These are phyloP conservation scores for Sphaerodactylus townsendi DNA, from an alignment of 2,113 vertebrate species.

Conservation along the genomic window DNA sequence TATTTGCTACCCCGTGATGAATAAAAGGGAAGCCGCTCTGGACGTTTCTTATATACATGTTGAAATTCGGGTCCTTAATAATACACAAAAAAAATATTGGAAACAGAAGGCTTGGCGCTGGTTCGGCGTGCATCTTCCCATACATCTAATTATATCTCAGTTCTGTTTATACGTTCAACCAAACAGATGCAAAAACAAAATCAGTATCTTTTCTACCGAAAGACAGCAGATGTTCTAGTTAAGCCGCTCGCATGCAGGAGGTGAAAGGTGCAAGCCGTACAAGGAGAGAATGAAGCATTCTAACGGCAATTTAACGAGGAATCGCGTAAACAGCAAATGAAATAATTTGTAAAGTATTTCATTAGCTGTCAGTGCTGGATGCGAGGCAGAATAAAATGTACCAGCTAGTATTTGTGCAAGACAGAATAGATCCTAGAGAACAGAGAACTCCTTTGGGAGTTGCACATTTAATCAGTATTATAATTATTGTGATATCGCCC, in stretches of 20 bases:
- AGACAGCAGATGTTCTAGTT: slow-evolving; percentile 74
- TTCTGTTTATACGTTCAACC: slow-evolving; percentile 58
- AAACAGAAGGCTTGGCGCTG: slow-evolving; percentile 49
- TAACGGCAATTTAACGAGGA: slow-evolving; percentile 45
- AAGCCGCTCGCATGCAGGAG: slow-evolving; percentile 59
- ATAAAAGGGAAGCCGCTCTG: slow-evolving; percentile 36
- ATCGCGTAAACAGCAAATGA: slow-evolving; percentile 59
- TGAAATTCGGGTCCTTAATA: slow-evolving; percentile 46
- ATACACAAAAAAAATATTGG: slow-evolving; percentile 10
- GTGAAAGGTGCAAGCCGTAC: slow-evolving; percentile 62
- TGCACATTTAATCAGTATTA: slow-evolving; percentile 14
- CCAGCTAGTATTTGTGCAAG: background rate
- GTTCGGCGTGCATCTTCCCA: slow-evolving; percentile 56
- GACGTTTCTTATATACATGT: slow-evolving; percentile 48
- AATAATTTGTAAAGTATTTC: slow-evolving; percentile 49
- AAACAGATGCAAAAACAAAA: slow-evolving; percentile 63
- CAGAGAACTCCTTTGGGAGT: slow-evolving; percentile 6
- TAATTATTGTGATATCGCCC: slow-evolving; percentile 20
- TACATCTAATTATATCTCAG: slow-evolving; percentile 49
- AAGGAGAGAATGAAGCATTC: slow-evolving; percentile 45
- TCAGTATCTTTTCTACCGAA: slow-evolving; percentile 54
- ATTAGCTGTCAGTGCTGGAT: slow-evolving; percentile 38
- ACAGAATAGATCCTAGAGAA: slow-evolving; percentile 23
- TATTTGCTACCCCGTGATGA: slow-evolving; percentile 41
- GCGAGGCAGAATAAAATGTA: slow-evolving; percentile 34